Base-by-base conservation (phyloP, 2,113 vertebrate genomes). In the Gracilinanus agilis region DNA sequence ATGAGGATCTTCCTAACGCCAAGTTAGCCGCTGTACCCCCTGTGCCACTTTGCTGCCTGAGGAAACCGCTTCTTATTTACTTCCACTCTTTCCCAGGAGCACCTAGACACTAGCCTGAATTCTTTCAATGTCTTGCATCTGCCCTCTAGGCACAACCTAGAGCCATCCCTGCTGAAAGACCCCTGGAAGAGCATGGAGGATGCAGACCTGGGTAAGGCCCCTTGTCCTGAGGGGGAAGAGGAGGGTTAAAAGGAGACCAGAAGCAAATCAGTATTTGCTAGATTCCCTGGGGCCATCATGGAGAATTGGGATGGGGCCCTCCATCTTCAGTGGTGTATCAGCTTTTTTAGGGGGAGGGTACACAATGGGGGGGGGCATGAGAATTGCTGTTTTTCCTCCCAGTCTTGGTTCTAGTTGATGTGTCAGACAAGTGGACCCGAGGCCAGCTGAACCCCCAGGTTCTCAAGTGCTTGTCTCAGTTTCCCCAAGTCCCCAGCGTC, bases 331-430 rank as follows among this genome's bases (percentile, higher is more conserved):
- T 6, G 0, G 0, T 0, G 93, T 95, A 4, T 13, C 3, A 0
- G 91, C 12, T 0, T 4, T 9, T 10, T n/a, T n/a, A n/a, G n/a
- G n/a, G 56, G 58, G 29, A 9, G 34, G 58, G 24, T 5, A 49
- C 49, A 25, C 7, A 3, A 0, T 3, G 54, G 67, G 53, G 34
- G 9, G 67, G 4, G 3, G 24, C 24, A 0, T 27, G 7, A 10
- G 6, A 7, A 24, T 0, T 40, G 9, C 40, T 3, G 90, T 9
- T 97, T 53, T 92, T 6, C 90, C 95, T 98, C 97, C 56, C 98
- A 99, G 99, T 99, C 95, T 96, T 99, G 21, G 99, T 99, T 94
- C 96, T 99, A 96, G 99, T 99, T 97, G 99, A 99, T 0, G 98
- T 99, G 53, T 98, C 99, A 0, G 99, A 99, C 97, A 99, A 98